Evolutionary conservation across 2,797 vertebrate genomes (phyloP).

Genomic region (Chrosomus eos): DNA sequence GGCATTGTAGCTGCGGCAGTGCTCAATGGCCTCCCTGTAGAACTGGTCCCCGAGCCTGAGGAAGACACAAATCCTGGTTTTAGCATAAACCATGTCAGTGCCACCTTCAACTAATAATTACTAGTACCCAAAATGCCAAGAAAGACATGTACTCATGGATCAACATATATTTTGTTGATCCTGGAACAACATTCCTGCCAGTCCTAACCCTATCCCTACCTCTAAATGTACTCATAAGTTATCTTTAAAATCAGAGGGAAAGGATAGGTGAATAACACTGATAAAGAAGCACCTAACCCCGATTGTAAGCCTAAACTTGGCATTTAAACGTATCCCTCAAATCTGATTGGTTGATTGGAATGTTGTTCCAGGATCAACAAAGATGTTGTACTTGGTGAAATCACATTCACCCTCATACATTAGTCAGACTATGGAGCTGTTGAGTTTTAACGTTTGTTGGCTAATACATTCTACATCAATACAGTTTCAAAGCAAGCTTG

Average conservation of each 20-base stretch:
- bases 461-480: neutral
- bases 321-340: neutral
- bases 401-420: neutral
- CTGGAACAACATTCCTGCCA: neutral
- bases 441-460: conserved; percentile 1
- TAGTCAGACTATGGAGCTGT: conserved; percentile 1
- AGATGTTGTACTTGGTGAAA: neutral
- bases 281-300: too few species aligned
- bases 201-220: neutral
- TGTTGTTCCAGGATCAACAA: neutral
- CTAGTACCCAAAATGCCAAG: neutral
- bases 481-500: neutral
- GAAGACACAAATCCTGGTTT: conserved; percentile 46
- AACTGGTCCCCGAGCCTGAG: conserved; percentile 94
- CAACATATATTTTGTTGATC: neutral
- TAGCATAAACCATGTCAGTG: neutral
- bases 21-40: conserved; percentile 96
- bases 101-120: neutral
- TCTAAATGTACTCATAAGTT: neutral
- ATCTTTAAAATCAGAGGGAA: neutral
- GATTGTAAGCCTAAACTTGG: neutral
- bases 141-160: too few species aligned
- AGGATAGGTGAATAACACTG: too few species aligned
- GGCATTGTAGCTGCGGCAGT: conserved; percentile 96
- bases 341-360: neutral